phyloP scores from a whole-genome alignment of 2,888 invertebrate species.

The Melieria picta region DNA sequence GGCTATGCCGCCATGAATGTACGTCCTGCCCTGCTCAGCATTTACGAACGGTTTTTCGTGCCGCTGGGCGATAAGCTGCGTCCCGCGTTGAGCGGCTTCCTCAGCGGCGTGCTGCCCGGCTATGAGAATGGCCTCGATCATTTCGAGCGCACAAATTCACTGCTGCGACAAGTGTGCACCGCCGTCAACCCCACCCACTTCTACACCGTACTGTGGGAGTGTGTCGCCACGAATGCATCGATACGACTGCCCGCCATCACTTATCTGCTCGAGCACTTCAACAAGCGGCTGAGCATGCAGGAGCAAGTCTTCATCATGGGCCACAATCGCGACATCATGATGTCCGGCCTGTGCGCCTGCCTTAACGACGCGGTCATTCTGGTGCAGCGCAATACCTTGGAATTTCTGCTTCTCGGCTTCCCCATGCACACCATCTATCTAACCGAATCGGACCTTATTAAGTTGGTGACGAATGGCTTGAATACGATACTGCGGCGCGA shows the following conservation, averaged over 20 bases:
- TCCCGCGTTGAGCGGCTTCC: constrained; percentile 86
- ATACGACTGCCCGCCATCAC: constrained; percentile 84
- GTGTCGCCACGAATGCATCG: constrained; percentile 81
- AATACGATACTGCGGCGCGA: constrained; percentile 82
- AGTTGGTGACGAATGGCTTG: constrained; percentile 78
- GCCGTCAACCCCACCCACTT: constrained; percentile 82
- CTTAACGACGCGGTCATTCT: constrained; percentile 83
- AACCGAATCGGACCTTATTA: constrained; percentile 75
- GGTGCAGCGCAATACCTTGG: constrained; percentile 86
- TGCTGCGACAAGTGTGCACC: constrained; percentile 70
- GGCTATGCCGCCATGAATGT: constrained; percentile 92
- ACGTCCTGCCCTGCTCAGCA: constrained; percentile 79
- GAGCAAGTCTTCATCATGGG: constrained; percentile 87
- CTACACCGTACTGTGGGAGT: constrained; percentile 90
- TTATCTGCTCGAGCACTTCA: constrained; percentile 82
- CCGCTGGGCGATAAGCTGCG: constrained; percentile 75
- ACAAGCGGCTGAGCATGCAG: constrained; percentile 79
- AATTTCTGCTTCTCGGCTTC: constrained; percentile 83
- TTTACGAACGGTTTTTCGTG: constrained; percentile 90
- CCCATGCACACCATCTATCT: constrained; percentile 84
- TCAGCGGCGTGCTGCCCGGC: constrained; percentile 88
- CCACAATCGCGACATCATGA: constrained; percentile 84
- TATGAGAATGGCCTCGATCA: constrained; percentile 87
- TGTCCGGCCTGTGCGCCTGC: constrained; percentile 80
- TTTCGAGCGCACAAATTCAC: constrained; percentile 74